These are phyloP conservation scores for Pseudochaenichthys georgianus DNA, from an alignment of 2,797 vertebrate genomes.

Conservation along the genomic window DNA sequence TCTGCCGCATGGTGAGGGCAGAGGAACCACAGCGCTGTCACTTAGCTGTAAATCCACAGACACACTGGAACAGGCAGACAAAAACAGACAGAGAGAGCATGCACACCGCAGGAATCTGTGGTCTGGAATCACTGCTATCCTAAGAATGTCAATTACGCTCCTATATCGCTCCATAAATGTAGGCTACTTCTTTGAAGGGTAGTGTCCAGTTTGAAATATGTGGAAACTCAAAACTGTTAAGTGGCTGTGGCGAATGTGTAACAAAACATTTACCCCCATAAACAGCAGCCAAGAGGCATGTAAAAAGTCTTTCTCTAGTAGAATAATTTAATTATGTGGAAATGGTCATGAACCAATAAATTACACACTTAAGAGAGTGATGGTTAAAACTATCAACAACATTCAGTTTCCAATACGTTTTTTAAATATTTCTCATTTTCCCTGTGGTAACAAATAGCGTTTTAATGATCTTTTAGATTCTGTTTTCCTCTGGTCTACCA, in stretches of 20 bases:
- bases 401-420: conserved; percentile 38
- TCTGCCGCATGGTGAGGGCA: conserved; percentile 71
- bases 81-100: conserved; percentile 72
- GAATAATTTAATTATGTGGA: conserved; percentile 68
- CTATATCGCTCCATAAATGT: conserved; percentile 63
- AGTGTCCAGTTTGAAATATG: conserved; percentile 67
- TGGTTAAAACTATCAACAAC: conserved; percentile 53
- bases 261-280: conserved; percentile 71
- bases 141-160: conserved; percentile 77
- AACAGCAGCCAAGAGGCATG: conserved; percentile 49
- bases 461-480: conserved; percentile 51
- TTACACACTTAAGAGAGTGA: conserved; percentile 41
- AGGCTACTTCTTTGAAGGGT: conserved; percentile 62
- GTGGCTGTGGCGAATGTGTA: conserved; percentile 64
- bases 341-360: conserved; percentile 34
- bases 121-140: conserved; percentile 80
- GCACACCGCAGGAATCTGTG: conserved; percentile 83
- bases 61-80: conserved; percentile 70
- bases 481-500: conserved; percentile 4
- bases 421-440: conserved; percentile 53
- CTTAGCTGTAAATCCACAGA: conserved; percentile 74
- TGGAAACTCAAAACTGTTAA: conserved; percentile 59
- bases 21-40: conserved; percentile 75
- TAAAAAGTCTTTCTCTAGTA: conserved; percentile 55
- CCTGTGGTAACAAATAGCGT: conserved; percentile 48